phyloP scores from a whole-genome alignment of 2,797 vertebrate genomes.

The Thunnus albacares region DNA sequence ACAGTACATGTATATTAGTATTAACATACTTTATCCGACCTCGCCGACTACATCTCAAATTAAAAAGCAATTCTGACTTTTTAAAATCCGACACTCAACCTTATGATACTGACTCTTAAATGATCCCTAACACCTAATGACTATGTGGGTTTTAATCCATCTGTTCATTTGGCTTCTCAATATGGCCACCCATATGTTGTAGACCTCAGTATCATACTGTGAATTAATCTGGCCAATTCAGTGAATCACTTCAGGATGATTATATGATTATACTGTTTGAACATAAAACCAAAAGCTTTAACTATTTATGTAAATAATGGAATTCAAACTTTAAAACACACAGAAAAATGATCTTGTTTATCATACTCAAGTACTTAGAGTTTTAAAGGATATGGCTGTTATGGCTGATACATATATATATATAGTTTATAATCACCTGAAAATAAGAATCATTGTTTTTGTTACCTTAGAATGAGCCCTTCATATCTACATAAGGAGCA shows the following conservation, averaged over 20 bases:
- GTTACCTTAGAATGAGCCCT: too few species aligned
- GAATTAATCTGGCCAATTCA: slow-evolving; percentile 54
- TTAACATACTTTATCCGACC: not conserved
- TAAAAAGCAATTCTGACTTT: slow-evolving; percentile 21
- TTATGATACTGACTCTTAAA: slow-evolving; percentile 40
- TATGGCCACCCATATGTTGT: slow-evolving; percentile 64
- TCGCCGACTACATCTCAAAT: slow-evolving; percentile 15
- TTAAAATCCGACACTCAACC: slow-evolving; percentile 24
- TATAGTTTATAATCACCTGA: too few species aligned
- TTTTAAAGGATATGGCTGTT: too few species aligned
- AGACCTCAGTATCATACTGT: slow-evolving; percentile 46
- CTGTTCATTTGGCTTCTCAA: slow-evolving; percentile 67
- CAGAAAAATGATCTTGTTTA: not conserved
- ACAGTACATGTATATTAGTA: not conserved
- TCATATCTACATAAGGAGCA: too few species aligned
- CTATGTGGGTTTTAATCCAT: slow-evolving; percentile 63
- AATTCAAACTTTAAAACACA: not conserved
- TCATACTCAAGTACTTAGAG: not conserved
- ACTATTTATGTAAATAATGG: not conserved
- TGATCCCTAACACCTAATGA: slow-evolving; percentile 52
- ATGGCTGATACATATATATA: too few species aligned
- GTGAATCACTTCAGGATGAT: slow-evolving; percentile 20
- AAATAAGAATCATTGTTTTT: too few species aligned
- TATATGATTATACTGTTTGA: slow-evolving; percentile 35
- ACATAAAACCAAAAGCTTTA: not conserved